These are phyloP conservation scores for Siphonodentalium dalli DNA, from an alignment of 2,888 invertebrate species.

Conservation along the genomic window DNA sequence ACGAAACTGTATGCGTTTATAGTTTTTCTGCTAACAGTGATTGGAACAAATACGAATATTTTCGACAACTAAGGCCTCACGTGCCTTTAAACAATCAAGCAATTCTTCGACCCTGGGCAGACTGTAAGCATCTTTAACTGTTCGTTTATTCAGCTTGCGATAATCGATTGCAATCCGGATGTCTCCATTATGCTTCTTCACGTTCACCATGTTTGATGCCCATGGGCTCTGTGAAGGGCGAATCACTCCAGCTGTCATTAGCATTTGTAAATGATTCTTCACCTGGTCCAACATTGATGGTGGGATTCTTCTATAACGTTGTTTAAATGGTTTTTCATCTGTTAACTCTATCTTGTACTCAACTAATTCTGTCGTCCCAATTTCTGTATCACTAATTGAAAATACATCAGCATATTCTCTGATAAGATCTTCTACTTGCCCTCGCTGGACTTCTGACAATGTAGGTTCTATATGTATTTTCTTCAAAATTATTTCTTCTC, in stretches of 20 bases:
- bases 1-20: no score
- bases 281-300: conserved; percentile 4
- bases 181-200: conserved; percentile 5
- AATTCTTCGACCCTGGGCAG: conserved; percentile 4
- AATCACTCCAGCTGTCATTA: conserved; percentile 4
- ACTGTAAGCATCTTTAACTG: not conserved
- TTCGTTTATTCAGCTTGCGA: not conserved
- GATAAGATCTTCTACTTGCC: not conserved
- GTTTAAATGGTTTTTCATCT: not conserved
- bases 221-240: conserved; percentile 6
- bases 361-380: no score
- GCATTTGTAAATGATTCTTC: conserved; percentile 1
- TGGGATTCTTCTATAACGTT: conserved; percentile 1
- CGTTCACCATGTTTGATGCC: conserved; percentile 4
- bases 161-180: conserved; percentile 6
- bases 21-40: no score
- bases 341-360: not conserved
- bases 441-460: not conserved
- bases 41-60: no score
- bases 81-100: not conserved
- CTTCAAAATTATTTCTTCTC: no score
- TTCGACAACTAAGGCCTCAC: no score
- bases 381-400: not conserved
- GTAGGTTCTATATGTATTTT: no score
- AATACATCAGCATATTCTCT: not conserved